A percentile compares a stretch with the other conserved stretches of the same genome.
phyloP scores from a whole-genome alignment of 2,113 vertebrate species.

The Gyps fulvus region DNA sequence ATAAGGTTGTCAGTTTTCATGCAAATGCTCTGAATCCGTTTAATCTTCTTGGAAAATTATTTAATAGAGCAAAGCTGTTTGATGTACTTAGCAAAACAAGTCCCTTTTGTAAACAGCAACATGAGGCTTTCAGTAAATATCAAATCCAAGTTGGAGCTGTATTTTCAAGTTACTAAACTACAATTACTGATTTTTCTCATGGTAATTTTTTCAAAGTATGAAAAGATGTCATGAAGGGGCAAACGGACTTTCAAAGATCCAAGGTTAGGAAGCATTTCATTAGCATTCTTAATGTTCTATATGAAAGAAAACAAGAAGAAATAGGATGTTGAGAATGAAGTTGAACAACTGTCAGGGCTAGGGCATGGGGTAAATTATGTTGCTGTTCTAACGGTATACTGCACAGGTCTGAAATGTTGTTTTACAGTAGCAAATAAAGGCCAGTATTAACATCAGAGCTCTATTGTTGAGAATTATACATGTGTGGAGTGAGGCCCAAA shows the following conservation, averaged over 20 bases:
- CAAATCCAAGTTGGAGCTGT: not conserved
- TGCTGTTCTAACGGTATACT: not conserved
- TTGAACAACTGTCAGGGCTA: not conserved
- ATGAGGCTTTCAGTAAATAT: not conserved
- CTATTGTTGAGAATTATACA: fast-evolving
- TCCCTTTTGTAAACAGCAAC: slow-evolving; percentile 47
- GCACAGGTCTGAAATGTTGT: not conserved
- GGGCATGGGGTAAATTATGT: not conserved
- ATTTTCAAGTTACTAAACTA: not conserved
- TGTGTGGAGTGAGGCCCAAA: not conserved
- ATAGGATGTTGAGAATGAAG: not conserved
- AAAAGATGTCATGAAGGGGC: not conserved
- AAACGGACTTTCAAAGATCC: not conserved
- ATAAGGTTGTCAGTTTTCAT: slow-evolving; percentile 60
- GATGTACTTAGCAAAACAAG: slow-evolving; percentile 69
- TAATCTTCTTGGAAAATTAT: slow-evolving; percentile 61
- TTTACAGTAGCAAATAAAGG: not conserved
- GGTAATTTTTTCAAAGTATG: not conserved
- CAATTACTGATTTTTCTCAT: not conserved
- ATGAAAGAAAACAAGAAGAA: not conserved
- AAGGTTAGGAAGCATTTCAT: not conserved
- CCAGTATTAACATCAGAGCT: not conserved
- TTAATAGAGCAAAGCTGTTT: slow-evolving; percentile 61
- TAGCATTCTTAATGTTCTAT: not conserved
- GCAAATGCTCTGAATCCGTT: slow-evolving; percentile 60